phyloP scores from a whole-genome alignment of 2,888 invertebrate species.

The Chymomyza amoena region DNA sequence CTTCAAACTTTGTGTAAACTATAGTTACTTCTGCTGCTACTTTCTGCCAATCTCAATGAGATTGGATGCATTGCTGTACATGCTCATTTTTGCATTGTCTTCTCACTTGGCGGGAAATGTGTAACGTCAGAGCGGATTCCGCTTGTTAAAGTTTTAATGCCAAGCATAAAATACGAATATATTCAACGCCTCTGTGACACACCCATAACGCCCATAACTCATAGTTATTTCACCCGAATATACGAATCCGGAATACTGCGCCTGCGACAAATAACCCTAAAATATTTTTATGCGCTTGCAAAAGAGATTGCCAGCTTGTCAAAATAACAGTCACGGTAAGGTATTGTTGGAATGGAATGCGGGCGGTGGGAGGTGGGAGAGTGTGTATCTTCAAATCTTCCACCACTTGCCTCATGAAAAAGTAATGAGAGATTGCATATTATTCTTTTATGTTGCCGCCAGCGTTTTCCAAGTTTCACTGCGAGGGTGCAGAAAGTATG shows the following conservation, averaged over 20 bases:
- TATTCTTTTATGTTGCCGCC: neutral
- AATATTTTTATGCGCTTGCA: slow-evolving; percentile 47
- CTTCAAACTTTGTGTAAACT: slow-evolving; percentile 42
- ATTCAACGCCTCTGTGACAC: slow-evolving; percentile 17
- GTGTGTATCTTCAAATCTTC: neutral
- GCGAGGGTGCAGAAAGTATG: neutral
- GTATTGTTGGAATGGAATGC: neutral
- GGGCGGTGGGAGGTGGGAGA: no score
- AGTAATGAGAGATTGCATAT: neutral
- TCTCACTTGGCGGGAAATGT: neutral
- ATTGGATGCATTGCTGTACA: neutral
- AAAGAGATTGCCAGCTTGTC: slow-evolving; percentile 32
- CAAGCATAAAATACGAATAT: slow-evolving; percentile 6
- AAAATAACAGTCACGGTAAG: slow-evolving; percentile 3
- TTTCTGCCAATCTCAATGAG: neutral
- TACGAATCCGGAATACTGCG: slow-evolving; percentile 17
- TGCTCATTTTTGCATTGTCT: neutral
- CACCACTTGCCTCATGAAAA: neutral
- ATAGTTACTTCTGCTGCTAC: slow-evolving; percentile 15
- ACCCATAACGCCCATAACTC: slow-evolving; percentile 26
- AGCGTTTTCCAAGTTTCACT: neutral
- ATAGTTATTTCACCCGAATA: neutral
- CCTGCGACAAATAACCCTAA: slow-evolving; percentile 54
- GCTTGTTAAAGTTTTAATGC: slow-evolving; percentile 33
- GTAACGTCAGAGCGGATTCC: slow-evolving; percentile 11